These are phyloP conservation scores for Glossophaga mutica DNA, from an alignment of 2,797 vertebrate species.

Conservation along the genomic window DNA sequence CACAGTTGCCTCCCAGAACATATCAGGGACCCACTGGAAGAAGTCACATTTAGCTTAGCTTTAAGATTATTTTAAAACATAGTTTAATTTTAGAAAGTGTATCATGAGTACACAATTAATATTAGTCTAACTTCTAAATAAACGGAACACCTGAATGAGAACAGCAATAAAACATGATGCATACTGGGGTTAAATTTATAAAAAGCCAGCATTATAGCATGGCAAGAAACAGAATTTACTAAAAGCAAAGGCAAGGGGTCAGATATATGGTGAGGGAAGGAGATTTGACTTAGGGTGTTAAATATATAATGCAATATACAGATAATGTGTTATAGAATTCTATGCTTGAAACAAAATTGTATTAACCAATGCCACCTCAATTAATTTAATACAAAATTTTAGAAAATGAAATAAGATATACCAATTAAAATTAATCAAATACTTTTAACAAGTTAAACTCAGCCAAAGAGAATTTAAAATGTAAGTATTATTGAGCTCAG, in stretches of 20 bases:
- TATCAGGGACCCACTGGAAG: neutral
- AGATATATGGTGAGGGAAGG: no score
- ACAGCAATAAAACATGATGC: neutral
- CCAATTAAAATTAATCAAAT: neutral
- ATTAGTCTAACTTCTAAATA: neutral
- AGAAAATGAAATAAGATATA: neutral
- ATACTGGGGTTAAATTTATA: neutral
- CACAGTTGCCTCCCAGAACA: neutral
- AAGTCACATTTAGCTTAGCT: neutral
- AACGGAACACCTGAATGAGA: neutral
- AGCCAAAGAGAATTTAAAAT: neutral
- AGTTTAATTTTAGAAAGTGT: neutral
- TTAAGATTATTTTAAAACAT: neutral
- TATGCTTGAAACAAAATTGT: no score
- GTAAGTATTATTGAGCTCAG: neutral
- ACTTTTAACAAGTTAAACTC: neutral
- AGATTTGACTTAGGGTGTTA: no score
- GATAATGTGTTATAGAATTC: no score
- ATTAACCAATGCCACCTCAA: no score
- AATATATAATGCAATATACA: no score
- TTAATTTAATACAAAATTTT: neutral
- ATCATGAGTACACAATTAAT: neutral
- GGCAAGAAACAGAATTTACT: neutral
- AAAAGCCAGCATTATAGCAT: neutral
- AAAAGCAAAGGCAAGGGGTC: neutral